Conservation (phyloP, 2,113 vertebrate species). For the Choloepus hoffmanni region DNA sequence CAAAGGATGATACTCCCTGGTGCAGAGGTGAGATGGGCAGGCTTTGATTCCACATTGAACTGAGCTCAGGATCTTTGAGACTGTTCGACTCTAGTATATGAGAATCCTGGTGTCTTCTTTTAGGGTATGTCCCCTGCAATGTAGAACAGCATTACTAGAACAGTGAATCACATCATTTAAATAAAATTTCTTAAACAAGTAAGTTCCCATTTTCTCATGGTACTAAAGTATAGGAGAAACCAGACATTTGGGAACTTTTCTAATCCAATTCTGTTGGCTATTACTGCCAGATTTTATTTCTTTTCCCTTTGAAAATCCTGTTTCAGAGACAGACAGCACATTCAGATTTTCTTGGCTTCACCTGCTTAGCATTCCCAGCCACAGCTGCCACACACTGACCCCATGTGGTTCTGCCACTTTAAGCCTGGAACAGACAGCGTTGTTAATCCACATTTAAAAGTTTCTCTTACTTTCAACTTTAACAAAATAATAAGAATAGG, state of each 20-base stretch:
- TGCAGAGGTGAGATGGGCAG: background rate
- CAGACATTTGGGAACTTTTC: background rate
- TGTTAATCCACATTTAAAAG: background rate
- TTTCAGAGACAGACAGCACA: background rate
- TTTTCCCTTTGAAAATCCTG: background rate
- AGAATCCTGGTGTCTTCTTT: background rate
- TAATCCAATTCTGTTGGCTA: background rate
- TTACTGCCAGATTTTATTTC: background rate
- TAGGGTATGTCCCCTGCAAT: background rate
- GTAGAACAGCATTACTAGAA: background rate
- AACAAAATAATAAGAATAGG: background rate
- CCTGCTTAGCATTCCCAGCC: background rate
- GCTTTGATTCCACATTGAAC: background rate
- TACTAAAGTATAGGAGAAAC: slow-evolving; percentile 30
- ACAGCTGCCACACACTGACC: background rate
- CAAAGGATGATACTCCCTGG: background rate
- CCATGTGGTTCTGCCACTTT: background rate
- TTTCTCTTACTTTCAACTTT: background rate
- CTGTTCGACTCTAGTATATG: background rate
- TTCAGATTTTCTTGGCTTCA: background rate
- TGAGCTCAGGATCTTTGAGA: background rate
- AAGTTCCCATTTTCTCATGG: background rate
- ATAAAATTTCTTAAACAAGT: background rate
- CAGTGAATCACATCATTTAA: background rate
- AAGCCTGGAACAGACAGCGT: background rate